Base-by-base conservation (phyloP, 2,888 invertebrate genomes). In the Drosophila atripex region DNA sequence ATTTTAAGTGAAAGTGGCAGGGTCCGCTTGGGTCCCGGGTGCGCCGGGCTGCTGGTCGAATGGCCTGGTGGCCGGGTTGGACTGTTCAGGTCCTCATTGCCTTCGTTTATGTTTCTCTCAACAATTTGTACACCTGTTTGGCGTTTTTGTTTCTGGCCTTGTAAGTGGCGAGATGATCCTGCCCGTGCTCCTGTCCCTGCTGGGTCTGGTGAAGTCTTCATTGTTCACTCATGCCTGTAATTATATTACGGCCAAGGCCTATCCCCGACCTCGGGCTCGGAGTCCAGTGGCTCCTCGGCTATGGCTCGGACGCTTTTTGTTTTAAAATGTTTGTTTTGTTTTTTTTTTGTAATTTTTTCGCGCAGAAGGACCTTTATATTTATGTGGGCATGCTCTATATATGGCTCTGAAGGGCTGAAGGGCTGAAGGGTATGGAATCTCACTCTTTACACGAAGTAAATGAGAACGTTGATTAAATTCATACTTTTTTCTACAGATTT, bases 101-200 rank as follows among this genome's bases (percentile, higher is more conserved):
- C 47, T 28, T 32, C 66, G 35, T 65, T 49, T 65, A 25, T 49
- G 43, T 65, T 21, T 21, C 69, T 57, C 51, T 76, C 46, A 71
- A 71, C 58, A 49, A 63, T 65, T 70, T 73, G 60, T 46, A 50
- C 75, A 73, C 66, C 82, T 80, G 78, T 57, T 61, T 47, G 50
- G 39, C 65, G 71, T 58, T 53, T 61, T 68, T 68, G 53, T 57
- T 69, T 50, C 46, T 43, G 60, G 49, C 21, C 47, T 35, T 47
- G 43, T 54, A 65, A 53, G 65, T 65, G 64, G 68, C 50, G 68
- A 56, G 66, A 45, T 68, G 66, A 66, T 66, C 45, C 66, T 23
- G 47, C 8, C 28, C 16, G 32, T 32, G 47, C 12, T 11, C 0
- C 21, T 23, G 23, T 51, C 21, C 28, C 68, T 18, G 57, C 43